A percentile compares a stretch with the other conserved stretches of the same genome.
Conservation (phyloP, 2,888 invertebrate species). For the Drosophila rellima region DNA sequence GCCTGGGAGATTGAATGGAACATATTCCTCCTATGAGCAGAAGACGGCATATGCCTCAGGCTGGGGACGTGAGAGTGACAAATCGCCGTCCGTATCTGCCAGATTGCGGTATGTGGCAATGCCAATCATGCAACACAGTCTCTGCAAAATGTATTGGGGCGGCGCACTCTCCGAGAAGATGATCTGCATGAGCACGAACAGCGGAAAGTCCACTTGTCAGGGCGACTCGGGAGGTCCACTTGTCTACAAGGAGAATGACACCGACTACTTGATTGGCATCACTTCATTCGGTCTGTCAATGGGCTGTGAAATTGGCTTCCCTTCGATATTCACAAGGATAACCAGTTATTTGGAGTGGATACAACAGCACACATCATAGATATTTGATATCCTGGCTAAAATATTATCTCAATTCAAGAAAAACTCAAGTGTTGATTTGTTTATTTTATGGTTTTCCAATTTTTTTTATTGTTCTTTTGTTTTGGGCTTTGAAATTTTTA, state of each 20-base stretch:
- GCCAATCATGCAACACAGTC: slow-evolving; percentile 52
- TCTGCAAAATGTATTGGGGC: slow-evolving; percentile 61
- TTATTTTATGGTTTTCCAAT: slow-evolving; percentile 64
- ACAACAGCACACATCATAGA: slow-evolving; percentile 9
- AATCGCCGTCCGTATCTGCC: slow-evolving; percentile 29
- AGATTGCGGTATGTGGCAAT: slow-evolving; percentile 50
- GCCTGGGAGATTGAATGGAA: slow-evolving; percentile 44
- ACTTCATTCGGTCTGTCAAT: slow-evolving; percentile 68
- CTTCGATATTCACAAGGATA: slow-evolving; percentile 71
- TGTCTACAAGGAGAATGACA: slow-evolving; percentile 36
- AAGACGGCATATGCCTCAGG: slow-evolving; percentile 69
- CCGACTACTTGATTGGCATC: slow-evolving; percentile 58
- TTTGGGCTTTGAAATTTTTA: slow-evolving; percentile 72
- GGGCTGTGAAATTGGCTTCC: slow-evolving; percentile 70
- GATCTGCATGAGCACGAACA: slow-evolving; percentile 64
- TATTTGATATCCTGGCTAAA: background rate
- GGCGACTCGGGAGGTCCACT: slow-evolving; percentile 77
- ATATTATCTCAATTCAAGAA: slow-evolving; percentile 2
- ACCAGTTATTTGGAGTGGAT: slow-evolving; percentile 76
- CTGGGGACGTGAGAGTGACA: slow-evolving; percentile 72
- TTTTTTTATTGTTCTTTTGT: slow-evolving; percentile 73
- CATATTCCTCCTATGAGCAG: slow-evolving; percentile 57
- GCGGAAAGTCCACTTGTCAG: slow-evolving; percentile 62
- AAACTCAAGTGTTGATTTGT: slow-evolving; percentile 1
- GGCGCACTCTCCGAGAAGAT: slow-evolving; percentile 51